Evolutionary conservation across 2,113 vertebrate species (phyloP).

Genomic region (Microcebus tavaratra): DNA sequence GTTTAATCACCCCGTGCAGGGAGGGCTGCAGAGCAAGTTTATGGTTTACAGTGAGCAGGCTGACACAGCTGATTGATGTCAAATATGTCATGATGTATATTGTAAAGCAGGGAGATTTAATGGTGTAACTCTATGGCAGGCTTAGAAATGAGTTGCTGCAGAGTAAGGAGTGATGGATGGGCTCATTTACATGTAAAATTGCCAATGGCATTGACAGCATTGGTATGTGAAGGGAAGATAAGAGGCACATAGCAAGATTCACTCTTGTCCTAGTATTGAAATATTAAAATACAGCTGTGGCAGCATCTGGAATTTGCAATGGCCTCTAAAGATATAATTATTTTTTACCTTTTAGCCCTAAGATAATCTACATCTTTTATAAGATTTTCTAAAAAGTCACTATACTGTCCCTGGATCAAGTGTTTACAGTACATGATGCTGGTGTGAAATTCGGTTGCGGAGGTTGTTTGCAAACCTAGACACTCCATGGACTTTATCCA

Average conservation of each 20-base stretch:
- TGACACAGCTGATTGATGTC: conserved; percentile 91
- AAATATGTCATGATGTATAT: conserved; percentile 91
- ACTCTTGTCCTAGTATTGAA: conserved; percentile 82
- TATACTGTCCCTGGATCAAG: background rate
- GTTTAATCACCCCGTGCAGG: conserved; percentile 83
- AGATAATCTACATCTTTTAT: conserved; percentile 63
- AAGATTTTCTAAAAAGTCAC: conserved; percentile 42
- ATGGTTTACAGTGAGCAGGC: conserved; percentile 87
- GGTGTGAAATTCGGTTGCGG: background rate
- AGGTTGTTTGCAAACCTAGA: background rate
- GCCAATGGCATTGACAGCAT: conserved; percentile 87
- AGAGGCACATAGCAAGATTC: conserved; percentile 82
- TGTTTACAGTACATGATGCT: background rate
- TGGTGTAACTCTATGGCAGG: conserved; percentile 85
- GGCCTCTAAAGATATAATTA: conserved; percentile 63
- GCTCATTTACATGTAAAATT: conserved; percentile 90
- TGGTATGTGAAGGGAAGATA: conserved; percentile 85
- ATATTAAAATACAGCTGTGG: conserved; percentile 84
- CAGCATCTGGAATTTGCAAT: conserved; percentile 79
- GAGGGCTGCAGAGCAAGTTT: conserved; percentile 84
- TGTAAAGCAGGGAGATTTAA: conserved; percentile 89
- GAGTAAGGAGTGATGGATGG: conserved; percentile 87
- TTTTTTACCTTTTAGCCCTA: conserved; percentile 68
- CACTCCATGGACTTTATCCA: background rate
- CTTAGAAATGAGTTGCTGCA: conserved; percentile 84